These are phyloP conservation scores for Ceratina japonica DNA, from an alignment of 1,140 invertebrate genomes.

Conservation along the genomic window DNA sequence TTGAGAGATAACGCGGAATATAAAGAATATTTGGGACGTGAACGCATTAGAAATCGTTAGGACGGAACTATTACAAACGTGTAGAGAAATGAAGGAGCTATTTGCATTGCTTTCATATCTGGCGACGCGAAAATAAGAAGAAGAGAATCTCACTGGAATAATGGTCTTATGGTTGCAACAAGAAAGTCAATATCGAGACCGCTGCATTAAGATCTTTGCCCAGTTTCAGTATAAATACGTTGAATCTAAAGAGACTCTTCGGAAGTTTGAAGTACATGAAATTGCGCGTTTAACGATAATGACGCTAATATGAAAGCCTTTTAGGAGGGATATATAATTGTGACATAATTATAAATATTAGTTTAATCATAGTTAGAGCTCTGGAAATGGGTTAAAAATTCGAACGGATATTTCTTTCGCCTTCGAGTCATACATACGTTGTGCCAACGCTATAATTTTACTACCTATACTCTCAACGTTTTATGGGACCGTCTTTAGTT, in stretches of 20 bases:
- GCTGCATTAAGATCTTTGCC: neutral
- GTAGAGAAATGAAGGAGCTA: neutral
- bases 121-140: neutral
- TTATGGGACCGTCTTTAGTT: neutral
- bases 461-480: neutral
- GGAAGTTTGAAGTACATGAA: neutral
- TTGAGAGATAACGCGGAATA: neutral
- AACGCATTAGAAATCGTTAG: neutral
- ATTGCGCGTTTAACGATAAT: neutral
- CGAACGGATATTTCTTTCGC: neutral
- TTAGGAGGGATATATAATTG: neutral
- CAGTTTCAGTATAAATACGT: neutral
- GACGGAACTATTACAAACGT: neutral
- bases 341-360: neutral
- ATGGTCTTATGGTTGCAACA: neutral
- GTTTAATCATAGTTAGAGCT: neutral
- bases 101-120: no score
- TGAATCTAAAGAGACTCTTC: neutral
- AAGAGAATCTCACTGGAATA: neutral
- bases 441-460: neutral
- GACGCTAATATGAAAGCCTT: no score
- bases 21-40: neutral
- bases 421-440: no score
- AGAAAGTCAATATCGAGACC: neutral
- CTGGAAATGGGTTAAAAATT: neutral